Percentiles rank a stretch among this genome's conserved stretches.
phyloP scores from a whole-genome alignment of 2,113 vertebrate genomes.

The Microcebus jonahi region DNA sequence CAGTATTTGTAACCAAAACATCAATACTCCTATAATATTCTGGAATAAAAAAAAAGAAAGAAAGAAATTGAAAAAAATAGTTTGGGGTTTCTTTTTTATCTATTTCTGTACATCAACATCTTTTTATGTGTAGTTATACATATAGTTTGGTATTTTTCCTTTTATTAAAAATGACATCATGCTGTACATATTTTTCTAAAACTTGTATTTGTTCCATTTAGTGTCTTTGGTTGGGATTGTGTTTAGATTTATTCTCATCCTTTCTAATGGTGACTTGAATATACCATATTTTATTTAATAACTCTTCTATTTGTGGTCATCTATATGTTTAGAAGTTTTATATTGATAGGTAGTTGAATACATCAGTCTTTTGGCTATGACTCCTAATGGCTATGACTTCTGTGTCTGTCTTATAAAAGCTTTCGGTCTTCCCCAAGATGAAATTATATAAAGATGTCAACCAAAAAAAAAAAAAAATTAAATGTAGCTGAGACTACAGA shows the following conservation, averaged over 20 bases:
- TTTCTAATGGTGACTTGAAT: not conserved
- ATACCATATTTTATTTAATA: not conserved
- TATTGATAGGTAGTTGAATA: not conserved
- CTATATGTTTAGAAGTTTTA: not conserved
- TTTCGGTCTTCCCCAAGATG: not conserved
- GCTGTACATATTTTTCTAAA: not conserved
- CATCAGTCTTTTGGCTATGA: not conserved
- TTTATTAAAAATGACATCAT: conserved; percentile 21
- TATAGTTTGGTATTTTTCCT: not conserved
- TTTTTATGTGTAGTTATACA: not conserved
- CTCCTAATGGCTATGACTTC: not conserved
- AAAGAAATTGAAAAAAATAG: not conserved
- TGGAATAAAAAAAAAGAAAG: too few relatives aligned
- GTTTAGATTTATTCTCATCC: not conserved
- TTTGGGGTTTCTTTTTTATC: not conserved
- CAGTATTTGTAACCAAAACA: too few relatives aligned
- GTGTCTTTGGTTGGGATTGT: not conserved
- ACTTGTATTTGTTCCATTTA: not conserved
- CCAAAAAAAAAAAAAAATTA: too few relatives aligned
- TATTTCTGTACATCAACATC: not conserved
- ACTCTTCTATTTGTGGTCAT: not conserved
- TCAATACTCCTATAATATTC: too few relatives aligned
- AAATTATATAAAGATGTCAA: not conserved
- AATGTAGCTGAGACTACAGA: not conserved
- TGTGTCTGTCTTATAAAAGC: conserved; percentile 6